phyloP scores from a whole-genome alignment of 2,888 invertebrate species.

The Pecten maximus region DNA sequence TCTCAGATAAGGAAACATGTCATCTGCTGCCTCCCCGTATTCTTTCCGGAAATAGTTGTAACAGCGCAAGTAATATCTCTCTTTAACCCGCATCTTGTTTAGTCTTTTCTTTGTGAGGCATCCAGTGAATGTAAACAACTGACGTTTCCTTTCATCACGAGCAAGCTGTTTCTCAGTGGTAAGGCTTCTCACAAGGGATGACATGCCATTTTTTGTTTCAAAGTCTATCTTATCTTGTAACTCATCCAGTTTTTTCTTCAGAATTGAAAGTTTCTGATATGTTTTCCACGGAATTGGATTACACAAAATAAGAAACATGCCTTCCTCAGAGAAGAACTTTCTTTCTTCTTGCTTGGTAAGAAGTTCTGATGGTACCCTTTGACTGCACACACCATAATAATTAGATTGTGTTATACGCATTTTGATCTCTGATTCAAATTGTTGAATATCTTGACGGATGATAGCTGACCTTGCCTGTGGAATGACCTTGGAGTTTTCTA shows the following conservation, averaged over 20 bases:
- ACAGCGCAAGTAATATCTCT: conserved; percentile 42
- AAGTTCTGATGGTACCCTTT: conserved; percentile 40
- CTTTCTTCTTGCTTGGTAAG: conserved; percentile 38
- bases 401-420: conserved; percentile 34
- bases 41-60: conserved; percentile 45
- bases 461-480: conserved; percentile 22
- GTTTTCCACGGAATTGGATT: conserved; percentile 40
- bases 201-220: conserved; percentile 7
- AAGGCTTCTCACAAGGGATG: neutral
- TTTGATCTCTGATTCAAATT: conserved; percentile 44
- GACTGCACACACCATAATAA: conserved; percentile 31
- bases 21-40: neutral
- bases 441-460: conserved; percentile 48
- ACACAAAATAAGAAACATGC: conserved; percentile 40
- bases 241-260: conserved; percentile 42
- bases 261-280: conserved; percentile 37
- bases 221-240: conserved; percentile 2
- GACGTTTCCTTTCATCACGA: conserved; percentile 40
- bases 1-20: neutral
- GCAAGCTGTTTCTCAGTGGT: conserved; percentile 9
- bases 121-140: conserved; percentile 47
- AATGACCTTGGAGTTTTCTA: conserved; percentile 30
- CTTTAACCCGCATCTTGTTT: conserved; percentile 42
- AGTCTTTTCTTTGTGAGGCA: conserved; percentile 46
- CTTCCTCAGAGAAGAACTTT: conserved; percentile 44